These are phyloP conservation scores for Tachuris rubrigastra DNA, from an alignment of 2,113 vertebrate genomes.

Conservation along the genomic window DNA sequence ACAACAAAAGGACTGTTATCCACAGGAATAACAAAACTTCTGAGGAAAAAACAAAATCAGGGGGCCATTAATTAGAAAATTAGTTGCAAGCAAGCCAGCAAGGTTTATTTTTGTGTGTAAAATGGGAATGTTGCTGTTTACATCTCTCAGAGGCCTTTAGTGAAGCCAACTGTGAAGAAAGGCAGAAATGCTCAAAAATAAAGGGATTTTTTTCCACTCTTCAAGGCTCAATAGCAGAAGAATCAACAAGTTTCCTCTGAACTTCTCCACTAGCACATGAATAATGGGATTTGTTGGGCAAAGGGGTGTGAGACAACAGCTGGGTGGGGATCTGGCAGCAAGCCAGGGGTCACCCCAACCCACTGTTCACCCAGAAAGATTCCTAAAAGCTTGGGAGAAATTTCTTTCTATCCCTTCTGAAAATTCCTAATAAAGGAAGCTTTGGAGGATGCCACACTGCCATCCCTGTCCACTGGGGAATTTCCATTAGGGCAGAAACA, in stretches of 20 bases:
- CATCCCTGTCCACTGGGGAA: not conserved
- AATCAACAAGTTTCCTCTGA: not conserved
- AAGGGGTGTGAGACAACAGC: not conserved
- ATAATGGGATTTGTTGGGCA: not conserved
- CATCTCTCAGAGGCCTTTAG: not conserved
- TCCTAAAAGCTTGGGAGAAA: not conserved
- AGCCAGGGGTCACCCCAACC: not conserved
- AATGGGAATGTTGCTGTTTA: not conserved
- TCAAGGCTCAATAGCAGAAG: not conserved
- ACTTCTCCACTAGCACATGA: not conserved
- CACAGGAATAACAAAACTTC: not conserved
- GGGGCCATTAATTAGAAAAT: constrained; percentile 19
- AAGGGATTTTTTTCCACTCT: not conserved
- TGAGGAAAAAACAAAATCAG: not conserved
- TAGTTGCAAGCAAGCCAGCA: not conserved
- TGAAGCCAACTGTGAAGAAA: not conserved
- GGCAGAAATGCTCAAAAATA: not conserved
- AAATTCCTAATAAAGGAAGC: not conserved
- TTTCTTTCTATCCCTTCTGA: not conserved
- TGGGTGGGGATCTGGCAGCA: not conserved
- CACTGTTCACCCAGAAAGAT: not conserved
- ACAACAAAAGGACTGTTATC: not conserved
- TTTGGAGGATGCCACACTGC: not conserved
- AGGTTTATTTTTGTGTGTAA: not conserved
- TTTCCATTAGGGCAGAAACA: not conserved